Percentiles rank a stretch among this genome's conserved stretches.
Evolutionary conservation across 2,888 invertebrate species (phyloP).

Genomic region (Hermaeophaga mercurialis): DNA sequence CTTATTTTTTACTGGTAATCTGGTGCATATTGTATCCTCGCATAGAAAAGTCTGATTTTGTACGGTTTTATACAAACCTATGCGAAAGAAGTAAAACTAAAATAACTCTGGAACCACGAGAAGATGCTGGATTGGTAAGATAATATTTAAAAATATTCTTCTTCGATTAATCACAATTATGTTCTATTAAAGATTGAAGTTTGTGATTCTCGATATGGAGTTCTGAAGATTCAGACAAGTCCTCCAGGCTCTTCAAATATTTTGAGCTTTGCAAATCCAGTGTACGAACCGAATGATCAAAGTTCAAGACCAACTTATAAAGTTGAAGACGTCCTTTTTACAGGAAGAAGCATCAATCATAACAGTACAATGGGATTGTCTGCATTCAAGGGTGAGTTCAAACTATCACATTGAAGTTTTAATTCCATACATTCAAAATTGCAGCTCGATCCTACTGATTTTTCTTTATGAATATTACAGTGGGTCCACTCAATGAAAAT

Average conservation of each 20-base stretch:
- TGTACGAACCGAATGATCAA: conserved; percentile 76
- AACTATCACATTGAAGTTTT: too few species aligned
- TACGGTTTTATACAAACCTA: conserved; percentile 78
- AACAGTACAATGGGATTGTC: conserved; percentile 58
- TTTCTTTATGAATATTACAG: too few species aligned
- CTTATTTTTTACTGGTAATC: conserved; percentile 74
- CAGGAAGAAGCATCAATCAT: conserved; percentile 59
- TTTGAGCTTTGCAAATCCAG: conserved; percentile 83
- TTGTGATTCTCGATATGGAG: conserved; percentile 72
- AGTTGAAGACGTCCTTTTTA: conserved; percentile 77
- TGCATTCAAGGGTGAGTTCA: conserved; percentile 59
- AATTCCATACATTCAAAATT: too few species aligned
- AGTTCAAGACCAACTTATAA: conserved; percentile 68
- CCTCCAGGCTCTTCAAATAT: conserved; percentile 62
- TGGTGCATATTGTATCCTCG: conserved; percentile 81
- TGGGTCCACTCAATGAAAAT: too few species aligned
- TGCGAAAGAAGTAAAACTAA: conserved; percentile 76
- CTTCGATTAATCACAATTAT: too few species aligned
- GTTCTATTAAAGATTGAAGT: conserved; percentile 64
- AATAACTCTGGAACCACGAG: conserved; percentile 83
- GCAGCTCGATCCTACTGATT: too few species aligned
- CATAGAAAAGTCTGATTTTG: conserved; percentile 79
- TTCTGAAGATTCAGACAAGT: conserved; percentile 75
- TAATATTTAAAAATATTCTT: not conserved
- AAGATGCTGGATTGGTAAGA: conserved; percentile 78